Base-by-base conservation (phyloP, 2,888 invertebrate genomes). In the Amiota minor region DNA sequence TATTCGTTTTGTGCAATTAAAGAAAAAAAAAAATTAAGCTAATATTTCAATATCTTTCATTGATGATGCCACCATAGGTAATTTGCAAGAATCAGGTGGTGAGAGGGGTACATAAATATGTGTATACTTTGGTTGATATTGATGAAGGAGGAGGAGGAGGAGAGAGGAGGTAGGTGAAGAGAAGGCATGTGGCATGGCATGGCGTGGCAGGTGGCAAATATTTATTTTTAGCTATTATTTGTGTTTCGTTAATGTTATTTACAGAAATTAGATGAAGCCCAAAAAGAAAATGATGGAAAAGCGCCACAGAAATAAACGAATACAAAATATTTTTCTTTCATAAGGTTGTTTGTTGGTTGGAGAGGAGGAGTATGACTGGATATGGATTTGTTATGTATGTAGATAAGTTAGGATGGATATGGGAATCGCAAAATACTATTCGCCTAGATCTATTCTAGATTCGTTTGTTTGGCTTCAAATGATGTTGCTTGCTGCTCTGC, bases 21-120 rank as follows among this genome's bases (percentile, higher is more conserved):
- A 68, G 68, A 23, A 12, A 68, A 68, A 68, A 55, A 23, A 12
- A 67, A 67, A 67, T 67, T 49, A 67, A 10, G 20, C 47, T n/a
- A 47, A 67, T 14, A 18, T 35, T 35, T 6, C 35, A 35, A 35
- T 35, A 8, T 6, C 35, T 35, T 35, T 6, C 18, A 6, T 8
- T 20, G 49, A 45, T 49, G 23, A 53, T 53, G 49, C 50, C 53
- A 50, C 50, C 50, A 11, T 2, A 23, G 23, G 3, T 23, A 23
- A 23, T 23, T 23, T 23, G 23, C 1, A 23, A 23, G 23, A 23
- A 23, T 23, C 3, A 23, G 23, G n/a, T n/a, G n/a, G n/a, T n/a
- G 3, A 23, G 23, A 23, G 3, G 23, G 3, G 3, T 23, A 23
- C n/a, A n/a, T n/a, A n/a, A n/a, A n/a, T n/a, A n/a, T n/a, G n/a